Evolutionary conservation across 2,888 invertebrate genomes (phyloP).

Genomic region (Agapostemon virescens): DNA sequence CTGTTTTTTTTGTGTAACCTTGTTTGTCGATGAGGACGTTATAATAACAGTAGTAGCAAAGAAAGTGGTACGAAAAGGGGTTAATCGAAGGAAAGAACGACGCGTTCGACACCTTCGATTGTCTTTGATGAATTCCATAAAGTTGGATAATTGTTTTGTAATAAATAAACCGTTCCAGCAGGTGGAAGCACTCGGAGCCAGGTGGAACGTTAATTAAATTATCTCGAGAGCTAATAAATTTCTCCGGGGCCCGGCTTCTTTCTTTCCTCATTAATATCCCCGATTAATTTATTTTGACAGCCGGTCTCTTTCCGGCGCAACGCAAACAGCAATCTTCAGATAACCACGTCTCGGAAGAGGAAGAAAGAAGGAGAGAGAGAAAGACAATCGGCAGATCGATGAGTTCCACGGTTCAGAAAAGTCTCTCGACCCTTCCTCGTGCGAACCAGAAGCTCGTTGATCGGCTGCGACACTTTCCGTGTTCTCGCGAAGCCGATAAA

Average conservation of each 20-base stretch:
- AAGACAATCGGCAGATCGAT: constrained; percentile 52
- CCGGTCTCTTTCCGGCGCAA: not conserved
- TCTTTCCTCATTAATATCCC: constrained; percentile 46
- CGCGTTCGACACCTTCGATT: not conserved
- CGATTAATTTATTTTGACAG: constrained; percentile 58
- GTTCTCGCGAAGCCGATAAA: constrained; percentile 67
- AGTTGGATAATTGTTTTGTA: constrained; percentile 27
- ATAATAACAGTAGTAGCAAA: no score
- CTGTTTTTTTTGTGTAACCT: no score
- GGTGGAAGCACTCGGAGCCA: not conserved
- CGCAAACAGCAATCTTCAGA: constrained; percentile 27
- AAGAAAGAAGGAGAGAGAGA: constrained; percentile 32
- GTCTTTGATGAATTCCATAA: not conserved
- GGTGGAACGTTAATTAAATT: constrained; percentile 37
- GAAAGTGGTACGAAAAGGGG: no score
- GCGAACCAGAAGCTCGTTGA: constrained; percentile 51
- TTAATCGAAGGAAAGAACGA: not conserved
- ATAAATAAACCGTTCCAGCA: constrained; percentile 34
- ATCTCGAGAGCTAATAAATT: constrained; percentile 42
- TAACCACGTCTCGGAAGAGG: not conserved
- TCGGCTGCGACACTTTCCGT: constrained; percentile 67
- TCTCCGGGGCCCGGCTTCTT: constrained; percentile 1
- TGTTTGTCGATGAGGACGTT: no score
- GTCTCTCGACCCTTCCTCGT: constrained; percentile 37
- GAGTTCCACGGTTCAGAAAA: constrained; percentile 40